These are phyloP conservation scores for Marmota monax DNA, from an alignment of 2,113 vertebrate genomes.

Conservation along the genomic window DNA sequence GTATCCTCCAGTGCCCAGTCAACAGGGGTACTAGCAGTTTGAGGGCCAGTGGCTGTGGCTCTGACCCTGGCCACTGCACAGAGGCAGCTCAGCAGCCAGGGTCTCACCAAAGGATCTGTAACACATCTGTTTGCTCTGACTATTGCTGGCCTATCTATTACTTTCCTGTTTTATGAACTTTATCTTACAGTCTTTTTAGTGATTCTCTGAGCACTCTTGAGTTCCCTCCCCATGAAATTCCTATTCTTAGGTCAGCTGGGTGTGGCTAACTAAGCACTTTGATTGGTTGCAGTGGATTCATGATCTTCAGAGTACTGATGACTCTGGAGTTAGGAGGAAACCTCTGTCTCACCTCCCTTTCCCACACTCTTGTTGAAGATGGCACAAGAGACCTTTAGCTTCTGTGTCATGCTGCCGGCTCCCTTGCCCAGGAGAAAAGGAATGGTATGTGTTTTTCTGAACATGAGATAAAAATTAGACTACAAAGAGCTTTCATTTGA, in stretches of 20 bases:
- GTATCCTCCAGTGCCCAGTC: background rate
- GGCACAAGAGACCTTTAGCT: background rate
- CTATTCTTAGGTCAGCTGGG: background rate
- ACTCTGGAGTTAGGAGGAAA: conserved; percentile 45
- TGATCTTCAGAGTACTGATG: background rate
- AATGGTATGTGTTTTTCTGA: background rate
- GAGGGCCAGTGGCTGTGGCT: background rate
- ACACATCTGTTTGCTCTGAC: background rate
- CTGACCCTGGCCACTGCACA: no score
- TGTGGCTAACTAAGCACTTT: background rate
- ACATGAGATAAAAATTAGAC: conserved; percentile 59
- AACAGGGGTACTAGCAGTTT: background rate
- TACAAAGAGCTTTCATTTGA: conserved; percentile 57
- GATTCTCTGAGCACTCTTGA: background rate
- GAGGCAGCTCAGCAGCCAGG: background rate
- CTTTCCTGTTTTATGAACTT: background rate
- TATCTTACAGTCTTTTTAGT: background rate
- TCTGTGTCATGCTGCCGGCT: background rate
- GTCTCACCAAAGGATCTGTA: background rate
- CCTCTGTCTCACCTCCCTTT: background rate
- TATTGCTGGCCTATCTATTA: background rate
- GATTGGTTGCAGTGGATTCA: background rate
- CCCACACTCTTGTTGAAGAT: background rate
- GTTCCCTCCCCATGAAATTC: background rate
- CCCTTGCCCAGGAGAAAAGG: conserved; percentile 14